Percentiles rank a stretch among this genome's conserved stretches.
These are phyloP conservation scores for Lathamus discolor DNA, from an alignment of 2,113 vertebrate genomes.

Conservation along the genomic window DNA sequence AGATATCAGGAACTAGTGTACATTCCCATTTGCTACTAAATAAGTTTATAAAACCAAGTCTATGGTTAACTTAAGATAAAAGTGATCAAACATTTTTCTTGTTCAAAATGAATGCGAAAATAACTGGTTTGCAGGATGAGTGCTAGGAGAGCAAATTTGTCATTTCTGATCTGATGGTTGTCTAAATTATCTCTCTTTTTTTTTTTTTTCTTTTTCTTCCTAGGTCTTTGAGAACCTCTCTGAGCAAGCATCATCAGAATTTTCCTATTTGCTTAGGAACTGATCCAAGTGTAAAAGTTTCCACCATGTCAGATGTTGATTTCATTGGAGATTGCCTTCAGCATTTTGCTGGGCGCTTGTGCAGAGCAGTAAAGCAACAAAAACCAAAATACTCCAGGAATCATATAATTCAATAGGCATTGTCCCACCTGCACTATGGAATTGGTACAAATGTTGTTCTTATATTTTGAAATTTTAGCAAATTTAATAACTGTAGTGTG, in stretches of 20 bases:
- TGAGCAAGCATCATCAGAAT: not conserved
- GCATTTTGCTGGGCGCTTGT: not conserved
- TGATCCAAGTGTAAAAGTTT: not conserved
- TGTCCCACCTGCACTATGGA: not conserved
- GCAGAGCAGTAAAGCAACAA: not conserved
- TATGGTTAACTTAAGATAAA: not conserved
- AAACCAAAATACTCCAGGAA: not conserved
- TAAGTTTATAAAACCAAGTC: not conserved
- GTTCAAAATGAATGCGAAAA: not conserved
- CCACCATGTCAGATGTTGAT: not conserved
- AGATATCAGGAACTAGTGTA: not conserved
- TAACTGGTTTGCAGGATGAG: not conserved
- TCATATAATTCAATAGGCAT: not conserved
- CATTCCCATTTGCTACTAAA: not conserved
- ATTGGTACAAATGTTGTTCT: not conserved
- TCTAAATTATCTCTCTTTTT: not conserved
- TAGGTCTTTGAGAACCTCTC: not conserved
- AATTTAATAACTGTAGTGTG: not conserved
- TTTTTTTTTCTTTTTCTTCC: not conserved
- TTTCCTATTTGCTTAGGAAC: conserved; percentile 51
- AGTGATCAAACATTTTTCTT: not conserved
- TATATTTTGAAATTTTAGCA: not conserved
- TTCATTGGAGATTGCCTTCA: not conserved
- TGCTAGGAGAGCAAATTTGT: not conserved
- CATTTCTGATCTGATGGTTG: not conserved